Evolutionary conservation across 30 jellyfish, hydroid and myxozoan genomes (phyloP).

Genomic region (Cassiopea xamachana): DNA sequence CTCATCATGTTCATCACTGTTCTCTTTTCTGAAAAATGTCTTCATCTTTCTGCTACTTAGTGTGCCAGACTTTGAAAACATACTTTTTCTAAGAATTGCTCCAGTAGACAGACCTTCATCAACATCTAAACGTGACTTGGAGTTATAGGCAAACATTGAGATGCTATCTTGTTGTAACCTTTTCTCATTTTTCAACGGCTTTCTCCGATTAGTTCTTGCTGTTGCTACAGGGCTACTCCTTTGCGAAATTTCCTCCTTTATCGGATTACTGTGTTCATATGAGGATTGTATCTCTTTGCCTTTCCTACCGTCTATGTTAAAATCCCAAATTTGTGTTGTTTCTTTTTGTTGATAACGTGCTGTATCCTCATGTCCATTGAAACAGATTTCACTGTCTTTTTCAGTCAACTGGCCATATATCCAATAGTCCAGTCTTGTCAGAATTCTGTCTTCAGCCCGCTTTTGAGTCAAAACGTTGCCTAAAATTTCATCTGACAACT

Average conservation of each 20-base stretch:
- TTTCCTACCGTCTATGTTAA: not conserved
- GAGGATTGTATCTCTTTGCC: not conserved
- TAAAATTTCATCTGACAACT: slow-evolving; percentile 28
- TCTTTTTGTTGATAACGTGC: not conserved
- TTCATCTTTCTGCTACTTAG: slow-evolving; percentile 37
- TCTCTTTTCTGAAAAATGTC: slow-evolving; percentile 54
- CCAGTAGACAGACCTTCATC: slow-evolving; percentile 33
- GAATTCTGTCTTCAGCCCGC: slow-evolving; percentile 52
- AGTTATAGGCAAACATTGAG: slow-evolving; percentile 60
- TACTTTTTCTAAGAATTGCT: slow-evolving; percentile 29
- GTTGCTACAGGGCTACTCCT: slow-evolving; percentile 37
- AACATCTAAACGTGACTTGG: slow-evolving; percentile 14
- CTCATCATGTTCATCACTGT: slow-evolving; percentile 15
- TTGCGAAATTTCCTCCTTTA: not conserved
- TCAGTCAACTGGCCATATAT: slow-evolving; percentile 43
- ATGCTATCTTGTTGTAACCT: slow-evolving; percentile 42
- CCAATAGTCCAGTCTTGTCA: slow-evolving; percentile 69
- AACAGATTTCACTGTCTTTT: not conserved
- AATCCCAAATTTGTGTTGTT: slow-evolving; percentile 35
- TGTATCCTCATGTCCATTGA: not conserved
- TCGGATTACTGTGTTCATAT: not conserved
- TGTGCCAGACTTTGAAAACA: slow-evolving; percentile 57
- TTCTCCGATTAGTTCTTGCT: slow-evolving; percentile 13
- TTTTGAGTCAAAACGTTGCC: slow-evolving; percentile 30
- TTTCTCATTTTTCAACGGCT: slow-evolving; percentile 25